phyloP scores from a whole-genome alignment of 2,888 invertebrate genomes.

The Drosophila recens region DNA sequence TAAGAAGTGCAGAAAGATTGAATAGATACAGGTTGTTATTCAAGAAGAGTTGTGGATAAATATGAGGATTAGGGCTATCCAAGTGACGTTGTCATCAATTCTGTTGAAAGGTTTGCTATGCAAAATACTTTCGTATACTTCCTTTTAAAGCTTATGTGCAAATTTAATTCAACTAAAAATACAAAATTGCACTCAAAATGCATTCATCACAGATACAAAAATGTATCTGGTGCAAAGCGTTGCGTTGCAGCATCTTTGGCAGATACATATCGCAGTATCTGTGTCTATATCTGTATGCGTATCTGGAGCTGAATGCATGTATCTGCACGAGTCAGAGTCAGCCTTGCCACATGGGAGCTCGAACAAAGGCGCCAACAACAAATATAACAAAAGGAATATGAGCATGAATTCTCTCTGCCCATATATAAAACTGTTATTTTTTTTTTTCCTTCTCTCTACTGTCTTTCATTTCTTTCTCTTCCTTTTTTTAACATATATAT shows the following conservation, averaged over 20 bases:
- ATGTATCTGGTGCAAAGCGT: conserved; percentile 34
- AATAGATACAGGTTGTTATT: conserved; percentile 5
- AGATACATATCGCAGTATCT: conserved; percentile 65
- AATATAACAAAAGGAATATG: conserved; percentile 66
- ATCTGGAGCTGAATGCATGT: conserved; percentile 46
- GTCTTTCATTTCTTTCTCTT: conserved; percentile 12
- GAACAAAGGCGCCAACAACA: conserved; percentile 68
- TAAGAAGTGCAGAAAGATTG: conserved; percentile 26
- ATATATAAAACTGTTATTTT: conserved; percentile 55
- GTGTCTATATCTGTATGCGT: conserved; percentile 43
- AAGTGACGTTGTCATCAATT: conserved; percentile 9
- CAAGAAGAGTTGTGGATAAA: not conserved
- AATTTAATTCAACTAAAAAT: conserved; percentile 45
- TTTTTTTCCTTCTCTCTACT: conserved; percentile 22
- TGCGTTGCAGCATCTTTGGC: conserved; percentile 56
- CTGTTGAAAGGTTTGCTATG: conserved; percentile 4
- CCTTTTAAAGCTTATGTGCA: conserved; percentile 8
- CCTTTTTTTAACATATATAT: conserved; percentile 18
- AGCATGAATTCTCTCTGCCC: conserved; percentile 64
- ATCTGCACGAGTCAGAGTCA: conserved; percentile 66
- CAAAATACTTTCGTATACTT: not conserved
- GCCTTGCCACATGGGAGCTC: conserved; percentile 40
- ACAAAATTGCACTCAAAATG: conserved; percentile 41
- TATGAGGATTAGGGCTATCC: conserved; percentile 16
- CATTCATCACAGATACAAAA: conserved; percentile 35